Evolutionary conservation across 2,113 vertebrate species (phyloP).

Genomic region (Pao palembangensis): DNA sequence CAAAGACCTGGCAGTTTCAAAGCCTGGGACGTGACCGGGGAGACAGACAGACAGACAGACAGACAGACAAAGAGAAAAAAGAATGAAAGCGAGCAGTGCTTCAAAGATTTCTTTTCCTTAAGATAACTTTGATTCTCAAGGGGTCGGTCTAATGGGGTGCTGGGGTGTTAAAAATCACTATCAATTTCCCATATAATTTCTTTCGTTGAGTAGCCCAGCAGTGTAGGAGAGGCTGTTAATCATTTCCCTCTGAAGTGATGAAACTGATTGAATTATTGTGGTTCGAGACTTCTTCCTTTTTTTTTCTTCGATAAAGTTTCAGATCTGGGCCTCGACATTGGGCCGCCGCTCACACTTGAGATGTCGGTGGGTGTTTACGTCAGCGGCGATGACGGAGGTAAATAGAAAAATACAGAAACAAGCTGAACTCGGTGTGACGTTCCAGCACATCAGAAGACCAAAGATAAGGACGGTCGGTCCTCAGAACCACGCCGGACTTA

Average conservation of each 20-base stretch:
- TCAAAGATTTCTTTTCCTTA: conserved; percentile 58
- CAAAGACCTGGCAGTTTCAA: conserved; percentile 92
- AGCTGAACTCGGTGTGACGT: conserved; percentile 46
- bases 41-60: conserved; percentile 17
- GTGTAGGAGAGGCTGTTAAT: conserved; percentile 66
- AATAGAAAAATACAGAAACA: conserved; percentile 34
- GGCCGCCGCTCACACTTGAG: conserved; percentile 4
- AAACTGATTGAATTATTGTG: conserved; percentile 74
- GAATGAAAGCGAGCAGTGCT: conserved; percentile 49
- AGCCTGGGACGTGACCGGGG: conserved; percentile 74
- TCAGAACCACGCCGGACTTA: conserved; percentile 59
- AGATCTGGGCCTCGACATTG: conserved; percentile 41
- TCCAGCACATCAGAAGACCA: conserved; percentile 61
- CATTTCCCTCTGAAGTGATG: conserved; percentile 74
- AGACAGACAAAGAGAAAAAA: conserved; percentile 25
- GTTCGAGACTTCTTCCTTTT: conserved; percentile 44
- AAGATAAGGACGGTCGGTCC: conserved; percentile 64
- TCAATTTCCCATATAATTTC: conserved; percentile 72
- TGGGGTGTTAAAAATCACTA: conserved; percentile 55
- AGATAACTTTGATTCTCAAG: conserved; percentile 62
- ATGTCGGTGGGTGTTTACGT: too few species aligned
- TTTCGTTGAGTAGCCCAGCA: conserved; percentile 65
- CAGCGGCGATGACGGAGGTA: conserved; percentile 25
- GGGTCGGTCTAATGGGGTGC: conserved; percentile 40
- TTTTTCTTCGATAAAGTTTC: conserved; percentile 58